phyloP scores from a whole-genome alignment of 2,113 vertebrate species.

The Tricholaema leucomelas region DNA sequence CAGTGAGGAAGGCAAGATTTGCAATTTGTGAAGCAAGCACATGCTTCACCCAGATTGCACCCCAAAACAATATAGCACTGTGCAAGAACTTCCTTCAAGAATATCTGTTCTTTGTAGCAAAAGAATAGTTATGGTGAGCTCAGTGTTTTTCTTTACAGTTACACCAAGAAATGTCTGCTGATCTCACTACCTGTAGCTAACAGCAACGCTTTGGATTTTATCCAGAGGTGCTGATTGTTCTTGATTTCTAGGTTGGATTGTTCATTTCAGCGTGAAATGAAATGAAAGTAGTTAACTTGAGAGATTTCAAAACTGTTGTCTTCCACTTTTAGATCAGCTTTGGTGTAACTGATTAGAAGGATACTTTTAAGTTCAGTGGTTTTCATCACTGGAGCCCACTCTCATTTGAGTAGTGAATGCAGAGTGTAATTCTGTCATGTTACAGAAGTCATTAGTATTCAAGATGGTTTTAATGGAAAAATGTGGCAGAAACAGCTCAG shows the following conservation, averaged over 20 bases:
- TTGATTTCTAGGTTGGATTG: neutral
- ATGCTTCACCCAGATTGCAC: neutral
- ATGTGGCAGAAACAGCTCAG: neutral
- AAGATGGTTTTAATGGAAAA: neutral
- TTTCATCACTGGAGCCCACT: neutral
- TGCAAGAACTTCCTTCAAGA: neutral
- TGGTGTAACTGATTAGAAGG: neutral
- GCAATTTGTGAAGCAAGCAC: neutral
- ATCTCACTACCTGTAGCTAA: neutral
- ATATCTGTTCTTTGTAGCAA: neutral
- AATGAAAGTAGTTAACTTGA: neutral
- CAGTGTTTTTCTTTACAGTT: neutral
- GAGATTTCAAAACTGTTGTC: neutral
- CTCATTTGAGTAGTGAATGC: neutral
- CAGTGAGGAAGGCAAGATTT: neutral
- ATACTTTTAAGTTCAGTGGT: neutral
- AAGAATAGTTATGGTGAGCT: neutral
- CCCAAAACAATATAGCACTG: neutral
- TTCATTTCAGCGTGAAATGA: neutral
- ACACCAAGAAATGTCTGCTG: neutral
- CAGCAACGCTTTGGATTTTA: neutral
- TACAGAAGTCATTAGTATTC: neutral
- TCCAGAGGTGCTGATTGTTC: neutral
- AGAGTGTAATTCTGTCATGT: neutral
- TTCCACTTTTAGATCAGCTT: conserved; percentile 25